Percentiles rank a stretch among this genome's conserved stretches.
Conservation (phyloP, 2,888 invertebrate genomes). For the Frankliniella intonsa region DNA sequence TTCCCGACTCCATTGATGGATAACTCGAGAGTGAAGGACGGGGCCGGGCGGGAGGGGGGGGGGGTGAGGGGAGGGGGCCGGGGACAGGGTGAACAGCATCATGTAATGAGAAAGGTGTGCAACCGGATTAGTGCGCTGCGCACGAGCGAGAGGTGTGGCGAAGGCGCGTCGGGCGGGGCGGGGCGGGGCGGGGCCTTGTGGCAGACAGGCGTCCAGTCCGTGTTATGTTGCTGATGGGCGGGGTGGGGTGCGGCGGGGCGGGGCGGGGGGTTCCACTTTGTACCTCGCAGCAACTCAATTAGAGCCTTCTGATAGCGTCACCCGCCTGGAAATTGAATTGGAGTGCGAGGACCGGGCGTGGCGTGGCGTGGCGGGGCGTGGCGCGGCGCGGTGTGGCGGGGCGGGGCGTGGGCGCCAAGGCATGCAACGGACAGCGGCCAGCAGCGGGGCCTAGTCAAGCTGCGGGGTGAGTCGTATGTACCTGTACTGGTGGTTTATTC, state of each 20-base stretch:
- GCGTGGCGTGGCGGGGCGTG: too few species aligned
- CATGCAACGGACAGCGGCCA: too few species aligned
- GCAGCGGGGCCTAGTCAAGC: too few species aligned
- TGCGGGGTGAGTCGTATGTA: too few species aligned
- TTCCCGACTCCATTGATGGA: conserved; percentile 20
- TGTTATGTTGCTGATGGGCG: neutral
- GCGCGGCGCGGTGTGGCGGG: too few species aligned
- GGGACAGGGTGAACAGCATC: neutral
- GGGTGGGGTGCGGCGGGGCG: neutral
- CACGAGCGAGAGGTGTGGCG: neutral
- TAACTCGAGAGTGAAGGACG: neutral
- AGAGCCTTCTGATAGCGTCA: conserved; percentile 5
- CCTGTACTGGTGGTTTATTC: too few species aligned
- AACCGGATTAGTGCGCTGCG: neutral
- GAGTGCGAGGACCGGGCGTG: neutral
- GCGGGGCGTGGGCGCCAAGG: too few species aligned
- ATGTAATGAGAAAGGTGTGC: neutral
- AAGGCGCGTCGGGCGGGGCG: neutral
- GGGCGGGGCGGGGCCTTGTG: neutral
- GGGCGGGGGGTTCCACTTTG: conserved; percentile 1
- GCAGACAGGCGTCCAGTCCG: neutral
- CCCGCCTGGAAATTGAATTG: conserved; percentile 22
- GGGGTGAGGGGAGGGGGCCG: neutral
- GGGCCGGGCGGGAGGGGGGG: neutral
- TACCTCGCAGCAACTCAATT: conserved; percentile 6